These are phyloP conservation scores for Pygoscelis adeliae DNA, from an alignment of 2,113 vertebrate genomes.

Conservation along the genomic window DNA sequence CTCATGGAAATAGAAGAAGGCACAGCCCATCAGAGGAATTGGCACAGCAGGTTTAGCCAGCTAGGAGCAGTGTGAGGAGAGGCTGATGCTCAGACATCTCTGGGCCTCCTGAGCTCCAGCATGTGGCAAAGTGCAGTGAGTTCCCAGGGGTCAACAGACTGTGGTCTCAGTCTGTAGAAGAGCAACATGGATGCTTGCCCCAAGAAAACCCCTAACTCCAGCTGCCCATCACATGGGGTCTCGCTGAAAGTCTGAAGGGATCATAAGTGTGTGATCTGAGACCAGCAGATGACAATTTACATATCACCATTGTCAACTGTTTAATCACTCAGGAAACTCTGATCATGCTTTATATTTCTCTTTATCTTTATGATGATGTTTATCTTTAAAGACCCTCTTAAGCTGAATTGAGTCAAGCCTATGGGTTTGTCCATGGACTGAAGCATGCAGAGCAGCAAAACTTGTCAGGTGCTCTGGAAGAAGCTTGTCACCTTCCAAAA, in stretches of 20 bases:
- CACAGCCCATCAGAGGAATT: not conserved
- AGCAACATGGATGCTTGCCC: not conserved
- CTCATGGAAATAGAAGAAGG: not conserved
- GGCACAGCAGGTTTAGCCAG: not conserved
- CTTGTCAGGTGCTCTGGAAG: not conserved
- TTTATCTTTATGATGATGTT: not conserved
- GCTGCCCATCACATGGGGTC: not conserved
- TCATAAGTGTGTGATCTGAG: not conserved
- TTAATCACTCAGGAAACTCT: not conserved
- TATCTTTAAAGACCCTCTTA: not conserved
- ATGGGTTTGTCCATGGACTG: not conserved
- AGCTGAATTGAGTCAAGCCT: not conserved
- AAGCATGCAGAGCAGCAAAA: not conserved
- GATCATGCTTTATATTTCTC: not conserved
- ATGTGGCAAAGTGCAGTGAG: not conserved
- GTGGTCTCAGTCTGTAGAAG: not conserved
- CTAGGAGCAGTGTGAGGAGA: not conserved
- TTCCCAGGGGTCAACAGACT: not conserved
- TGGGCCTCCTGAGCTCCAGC: not conserved
- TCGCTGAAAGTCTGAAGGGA: not conserved
- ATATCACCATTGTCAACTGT: not conserved
- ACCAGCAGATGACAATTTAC: not conserved
- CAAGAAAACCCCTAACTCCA: not conserved
- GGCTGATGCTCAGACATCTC: not conserved
- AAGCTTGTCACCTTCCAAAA: not conserved